Percentiles rank a stretch among this genome's conserved stretches.
These are phyloP conservation scores for Drosophila lutescens DNA, from an alignment of 2,888 invertebrate genomes.

Conservation along the genomic window DNA sequence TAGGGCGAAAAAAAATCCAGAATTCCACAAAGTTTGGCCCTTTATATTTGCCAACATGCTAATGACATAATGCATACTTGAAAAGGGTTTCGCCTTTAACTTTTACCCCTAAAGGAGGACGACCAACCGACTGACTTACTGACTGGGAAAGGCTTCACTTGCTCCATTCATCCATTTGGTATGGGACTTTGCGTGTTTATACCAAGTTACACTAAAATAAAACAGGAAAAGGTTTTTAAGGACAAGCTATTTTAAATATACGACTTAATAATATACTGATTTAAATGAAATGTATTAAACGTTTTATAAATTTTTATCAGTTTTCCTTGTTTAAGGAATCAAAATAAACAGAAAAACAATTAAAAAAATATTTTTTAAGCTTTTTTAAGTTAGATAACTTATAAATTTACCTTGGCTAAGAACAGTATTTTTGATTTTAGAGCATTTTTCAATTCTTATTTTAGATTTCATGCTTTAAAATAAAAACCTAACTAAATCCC, in stretches of 20 bases:
- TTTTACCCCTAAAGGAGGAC: slow-evolving; percentile 5
- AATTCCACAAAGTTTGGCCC: slow-evolving; percentile 53
- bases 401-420: too few relatives aligned
- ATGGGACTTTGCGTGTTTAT: slow-evolving; percentile 66
- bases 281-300: neutral
- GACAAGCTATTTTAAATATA: too few relatives aligned
- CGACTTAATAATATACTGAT: neutral
- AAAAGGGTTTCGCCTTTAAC: slow-evolving; percentile 41
- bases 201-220: slow-evolving; percentile 40
- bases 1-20: neutral
- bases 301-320: too few relatives aligned
- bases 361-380: too few relatives aligned
- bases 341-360: too few relatives aligned
- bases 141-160: slow-evolving; percentile 51
- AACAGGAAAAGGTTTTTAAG: neutral
- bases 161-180: slow-evolving; percentile 10
- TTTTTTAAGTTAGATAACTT: too few relatives aligned
- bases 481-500: too few relatives aligned
- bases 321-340: too few relatives aligned
- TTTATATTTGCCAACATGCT: slow-evolving; percentile 74
- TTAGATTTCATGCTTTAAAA: too few relatives aligned
- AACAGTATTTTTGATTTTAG: too few relatives aligned
- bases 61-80: slow-evolving; percentile 81
- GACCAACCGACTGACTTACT: slow-evolving; percentile 40
- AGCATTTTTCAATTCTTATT: too few relatives aligned